Base-by-base conservation (phyloP, 2,797 vertebrate genomes). In the Phoebastria nigripes region DNA sequence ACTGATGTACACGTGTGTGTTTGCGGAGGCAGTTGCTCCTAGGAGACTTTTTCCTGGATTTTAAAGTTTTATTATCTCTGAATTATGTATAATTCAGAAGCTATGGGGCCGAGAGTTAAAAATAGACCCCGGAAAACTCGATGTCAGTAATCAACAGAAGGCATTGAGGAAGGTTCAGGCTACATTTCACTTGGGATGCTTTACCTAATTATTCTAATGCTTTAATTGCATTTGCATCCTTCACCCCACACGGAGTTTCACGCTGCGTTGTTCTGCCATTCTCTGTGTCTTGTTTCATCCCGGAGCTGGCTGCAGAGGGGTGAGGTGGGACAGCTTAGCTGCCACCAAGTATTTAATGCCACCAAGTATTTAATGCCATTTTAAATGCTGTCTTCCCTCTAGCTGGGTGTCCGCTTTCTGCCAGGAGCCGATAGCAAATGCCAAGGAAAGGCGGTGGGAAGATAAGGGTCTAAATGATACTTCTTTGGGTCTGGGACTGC, bases 191-290 rank as follows among this genome's bases (percentile, higher is more conserved):
- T 82, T 54, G 81, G 66, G 83, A 93, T 84, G 78, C 47, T 96
- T 82, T 56, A 39, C 47, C 83, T 90, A 70, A 92, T 96, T 91
- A 87, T 90, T 89, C 54, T 69, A 16, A 76, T 51, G 59, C 31
- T 73, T 89, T 96, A 94, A 94, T 94, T 95, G 92, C 76, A 55
- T 95, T 96, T 90, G 72, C 78, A 82, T 92, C 89, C 86, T 90
- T 94, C 70, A 83, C 17, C 69, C 46, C 20, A 0, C 78, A 24
- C 2, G 84, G 94, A 87, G 42, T 78, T 93, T 33, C 47, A 56
- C 2, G 8, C 56, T 3, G 2, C 28, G 81, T 73, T 73, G 6
- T 77, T 89, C 61, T 61, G 52, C 52, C 4, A 0, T 77, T 91
- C 29, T 71, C 4, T 14, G 29, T 66, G 41, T 56, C 59, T 71